Conservation (phyloP, 2,888 invertebrate genomes). For the Mythimna impura region DNA sequence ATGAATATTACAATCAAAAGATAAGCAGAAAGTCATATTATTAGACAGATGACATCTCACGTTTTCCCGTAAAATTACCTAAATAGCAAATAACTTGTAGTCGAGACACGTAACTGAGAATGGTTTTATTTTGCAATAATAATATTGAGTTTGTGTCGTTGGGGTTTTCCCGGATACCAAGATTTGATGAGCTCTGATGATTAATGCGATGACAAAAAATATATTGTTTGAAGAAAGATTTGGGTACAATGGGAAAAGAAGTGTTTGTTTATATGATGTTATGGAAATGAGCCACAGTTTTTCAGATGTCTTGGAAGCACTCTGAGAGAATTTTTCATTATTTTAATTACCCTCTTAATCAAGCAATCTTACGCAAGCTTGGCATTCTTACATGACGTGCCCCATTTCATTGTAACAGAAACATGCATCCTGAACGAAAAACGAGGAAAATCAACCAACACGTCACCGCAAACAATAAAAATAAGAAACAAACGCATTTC, state of each 20-base stretch:
- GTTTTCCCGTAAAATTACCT: conserved; percentile 49
- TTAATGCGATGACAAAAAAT: conserved; percentile 34
- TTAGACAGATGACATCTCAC: conserved; percentile 25
- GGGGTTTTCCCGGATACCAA: conserved; percentile 45
- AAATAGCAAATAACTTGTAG: conserved; percentile 49
- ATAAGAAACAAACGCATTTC: conserved; percentile 76
- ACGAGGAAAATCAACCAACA: conserved; percentile 60
- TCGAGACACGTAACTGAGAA: conserved; percentile 46
- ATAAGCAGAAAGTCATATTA: conserved; percentile 35
- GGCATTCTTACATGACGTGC: conserved; percentile 44
- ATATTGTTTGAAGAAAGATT: conserved; percentile 18
- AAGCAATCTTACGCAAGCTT: conserved; percentile 39
- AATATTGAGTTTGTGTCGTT: conserved; percentile 26
- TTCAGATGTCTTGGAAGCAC: conserved; percentile 7
- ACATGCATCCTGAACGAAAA: conserved; percentile 48
- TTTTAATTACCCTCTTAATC: conserved; percentile 43
- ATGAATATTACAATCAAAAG: conserved; percentile 27
- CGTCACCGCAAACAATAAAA: conserved; percentile 67
- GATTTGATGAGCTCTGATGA: conserved; percentile 47
- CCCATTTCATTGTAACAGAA: conserved; percentile 51
- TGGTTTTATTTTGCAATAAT: conserved; percentile 36
- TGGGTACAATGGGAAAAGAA: not conserved
- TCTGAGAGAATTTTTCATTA: conserved; percentile 20
- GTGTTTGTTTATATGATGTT: conserved; percentile 13
- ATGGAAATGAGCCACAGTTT: conserved; percentile 4